Percentiles rank a stretch among this genome's conserved stretches.
Conservation (phyloP, 2,797 vertebrate genomes). For the Hoplostethus mediterraneus region DNA sequence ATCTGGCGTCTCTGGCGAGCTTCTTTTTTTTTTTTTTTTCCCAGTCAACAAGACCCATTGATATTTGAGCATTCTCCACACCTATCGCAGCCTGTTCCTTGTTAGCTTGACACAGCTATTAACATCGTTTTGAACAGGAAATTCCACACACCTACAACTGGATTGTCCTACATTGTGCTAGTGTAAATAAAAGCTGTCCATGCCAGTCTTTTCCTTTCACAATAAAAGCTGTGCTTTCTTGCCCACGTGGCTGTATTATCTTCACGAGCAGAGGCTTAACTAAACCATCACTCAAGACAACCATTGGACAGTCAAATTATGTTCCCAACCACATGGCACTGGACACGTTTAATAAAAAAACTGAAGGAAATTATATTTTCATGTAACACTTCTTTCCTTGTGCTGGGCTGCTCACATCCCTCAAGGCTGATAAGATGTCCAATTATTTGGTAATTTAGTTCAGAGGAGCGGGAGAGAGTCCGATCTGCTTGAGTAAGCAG, state of each 20-base stretch:
- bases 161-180: constrained; percentile 11
- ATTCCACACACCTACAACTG: constrained; percentile 13
- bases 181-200: not conserved
- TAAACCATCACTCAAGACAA: constrained; percentile 38
- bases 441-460: constrained; percentile 81
- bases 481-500: constrained; percentile 64
- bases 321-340: constrained; percentile 60
- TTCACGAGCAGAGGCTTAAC: constrained; percentile 37
- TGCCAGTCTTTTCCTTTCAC: constrained; percentile 24
- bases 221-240: constrained; percentile 32
- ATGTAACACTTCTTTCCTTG: constrained; percentile 63
- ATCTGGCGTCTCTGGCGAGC: constrained; percentile 10
- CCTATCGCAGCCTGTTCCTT: constrained; percentile 31
- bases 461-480: constrained; percentile 70
- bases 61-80: constrained; percentile 35
- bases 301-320: constrained; percentile 48
- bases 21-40: constrained; percentile 21
- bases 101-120: constrained; percentile 23
- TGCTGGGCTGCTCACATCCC: constrained; percentile 66
- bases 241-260: constrained; percentile 27
- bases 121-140: not conserved
- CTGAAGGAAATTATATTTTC: constrained; percentile 52
- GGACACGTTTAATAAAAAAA: constrained; percentile 69
- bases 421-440: constrained; percentile 79
- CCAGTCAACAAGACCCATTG: constrained; percentile 40